A percentile compares a stretch with the other conserved stretches of the same genome.
phyloP scores from a whole-genome alignment of 1,140 invertebrate species.

The Camponotus vicinus region DNA sequence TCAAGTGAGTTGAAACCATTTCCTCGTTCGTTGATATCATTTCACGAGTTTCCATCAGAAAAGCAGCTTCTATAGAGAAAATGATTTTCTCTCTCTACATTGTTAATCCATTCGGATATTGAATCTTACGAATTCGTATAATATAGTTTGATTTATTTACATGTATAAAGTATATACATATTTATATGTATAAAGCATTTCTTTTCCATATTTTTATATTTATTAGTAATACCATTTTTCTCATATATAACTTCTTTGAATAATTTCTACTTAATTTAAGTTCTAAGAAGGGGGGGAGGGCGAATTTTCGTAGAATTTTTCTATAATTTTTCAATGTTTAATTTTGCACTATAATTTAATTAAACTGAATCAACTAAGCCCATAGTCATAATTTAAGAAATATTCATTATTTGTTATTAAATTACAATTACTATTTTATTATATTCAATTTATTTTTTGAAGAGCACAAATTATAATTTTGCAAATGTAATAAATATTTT shows the following conservation, averaged over 20 bases:
- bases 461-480: background rate
- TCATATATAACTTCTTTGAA: background rate
- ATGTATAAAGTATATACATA: background rate
- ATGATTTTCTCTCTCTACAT: conserved; percentile 36
- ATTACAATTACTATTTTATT: background rate
- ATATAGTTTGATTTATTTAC: conserved; percentile 30
- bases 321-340: background rate
- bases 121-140: conserved; percentile 22
- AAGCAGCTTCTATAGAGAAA: conserved; percentile 33
- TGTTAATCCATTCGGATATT: conserved; percentile 50
- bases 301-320: background rate
- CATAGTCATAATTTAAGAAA: background rate
- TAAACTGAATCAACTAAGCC: background rate
- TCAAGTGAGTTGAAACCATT: conserved; percentile 61
- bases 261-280: conserved; percentile 17
- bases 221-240: conserved; percentile 7
- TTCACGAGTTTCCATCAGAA: conserved; percentile 22
- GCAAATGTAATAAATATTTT: background rate
- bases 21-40: conserved; percentile 58
- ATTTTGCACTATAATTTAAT: background rate
- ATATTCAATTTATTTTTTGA: background rate
- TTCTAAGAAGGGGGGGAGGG: background rate
- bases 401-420: background rate
- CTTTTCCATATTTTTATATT: background rate
- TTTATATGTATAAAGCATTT: background rate